Percentiles rank a stretch among this genome's conserved stretches.
Evolutionary conservation across 1,140 invertebrate genomes (phyloP).

Genomic region (Drosophila ficusphila): DNA sequence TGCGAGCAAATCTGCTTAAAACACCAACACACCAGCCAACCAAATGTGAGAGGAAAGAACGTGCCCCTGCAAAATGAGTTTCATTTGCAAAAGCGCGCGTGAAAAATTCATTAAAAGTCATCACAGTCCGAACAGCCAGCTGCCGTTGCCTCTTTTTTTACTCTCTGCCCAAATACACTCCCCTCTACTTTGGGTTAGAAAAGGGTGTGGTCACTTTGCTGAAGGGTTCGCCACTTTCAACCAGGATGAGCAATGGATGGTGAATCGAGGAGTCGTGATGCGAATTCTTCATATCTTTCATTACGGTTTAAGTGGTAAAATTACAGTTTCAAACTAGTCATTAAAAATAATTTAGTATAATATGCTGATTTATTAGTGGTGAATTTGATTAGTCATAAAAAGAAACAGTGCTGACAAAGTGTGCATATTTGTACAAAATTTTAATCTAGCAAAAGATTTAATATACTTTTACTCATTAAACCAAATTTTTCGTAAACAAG

Average conservation of each 20-base stretch:
- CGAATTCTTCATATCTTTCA: too few species aligned
- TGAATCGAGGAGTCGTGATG: too few species aligned
- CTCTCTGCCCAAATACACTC: slow-evolving; percentile 8
- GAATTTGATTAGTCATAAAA: neutral
- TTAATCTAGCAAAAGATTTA: too few species aligned
- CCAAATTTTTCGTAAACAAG: too few species aligned
- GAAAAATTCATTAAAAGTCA: slow-evolving; percentile 80
- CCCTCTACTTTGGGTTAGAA: neutral
- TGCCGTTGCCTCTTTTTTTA: slow-evolving; percentile 1
- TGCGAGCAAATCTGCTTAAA: slow-evolving; percentile 66
- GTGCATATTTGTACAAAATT: too few species aligned
- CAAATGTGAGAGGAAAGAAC: slow-evolving; percentile 52
- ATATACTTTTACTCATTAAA: too few species aligned
- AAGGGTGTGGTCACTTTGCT: neutral
- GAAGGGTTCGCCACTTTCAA: neutral
- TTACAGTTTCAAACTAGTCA: neutral
- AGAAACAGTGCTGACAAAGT: too few species aligned
- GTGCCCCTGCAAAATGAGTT: slow-evolving; percentile 80
- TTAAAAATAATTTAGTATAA: neutral
- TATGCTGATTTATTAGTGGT: too few species aligned
- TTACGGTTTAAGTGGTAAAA: too few species aligned
- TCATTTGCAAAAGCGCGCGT: slow-evolving; percentile 77
- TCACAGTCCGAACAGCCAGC: slow-evolving; percentile 45
- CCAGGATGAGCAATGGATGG: neutral
- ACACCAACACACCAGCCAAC: slow-evolving; percentile 38